These are phyloP conservation scores for Xanthorhoe spadicearia DNA, from an alignment of 2,888 invertebrate species.

Conservation along the genomic window DNA sequence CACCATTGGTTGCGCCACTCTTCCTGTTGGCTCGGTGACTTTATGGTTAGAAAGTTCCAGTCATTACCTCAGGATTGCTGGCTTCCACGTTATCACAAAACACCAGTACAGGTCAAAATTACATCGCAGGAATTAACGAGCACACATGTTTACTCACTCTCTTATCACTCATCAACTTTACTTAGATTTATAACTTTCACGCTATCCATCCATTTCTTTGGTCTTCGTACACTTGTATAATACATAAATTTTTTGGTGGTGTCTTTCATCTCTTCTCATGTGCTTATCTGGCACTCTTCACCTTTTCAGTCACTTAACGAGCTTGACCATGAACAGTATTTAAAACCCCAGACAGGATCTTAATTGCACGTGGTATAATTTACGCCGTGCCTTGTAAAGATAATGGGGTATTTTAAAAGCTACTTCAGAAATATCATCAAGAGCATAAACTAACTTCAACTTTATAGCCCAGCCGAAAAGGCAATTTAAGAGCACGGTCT, in stretches of 20 bases:
- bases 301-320: too few relatives aligned
- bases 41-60: slow-evolving; percentile 25
- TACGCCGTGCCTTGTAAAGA: slow-evolving; percentile 2
- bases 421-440: slow-evolving; percentile 1
- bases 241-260: too few relatives aligned
- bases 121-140: slow-evolving; percentile 6
- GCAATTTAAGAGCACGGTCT: slow-evolving; percentile 26
- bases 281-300: too few relatives aligned
- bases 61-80: slow-evolving; percentile 7
- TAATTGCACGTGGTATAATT: slow-evolving; percentile 8
- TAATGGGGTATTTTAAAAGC: slow-evolving; percentile 29
- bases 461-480: slow-evolving; percentile 31
- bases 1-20: slow-evolving; percentile 34
- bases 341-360: background rate
- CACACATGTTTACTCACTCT: too few relatives aligned
- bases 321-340: slow-evolving; percentile 11
- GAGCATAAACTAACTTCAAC: slow-evolving; percentile 25
- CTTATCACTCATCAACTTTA: too few relatives aligned
- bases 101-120: slow-evolving; percentile 3
- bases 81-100: slow-evolving; percentile 2
- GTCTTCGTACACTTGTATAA: too few relatives aligned
- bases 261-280: too few relatives aligned
- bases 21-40: slow-evolving; percentile 33
- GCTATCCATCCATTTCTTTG: too few relatives aligned
- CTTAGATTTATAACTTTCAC: too few relatives aligned